Evolutionary conservation across 2,113 vertebrate genomes (phyloP).

Genomic region (Balaeniceps rex): DNA sequence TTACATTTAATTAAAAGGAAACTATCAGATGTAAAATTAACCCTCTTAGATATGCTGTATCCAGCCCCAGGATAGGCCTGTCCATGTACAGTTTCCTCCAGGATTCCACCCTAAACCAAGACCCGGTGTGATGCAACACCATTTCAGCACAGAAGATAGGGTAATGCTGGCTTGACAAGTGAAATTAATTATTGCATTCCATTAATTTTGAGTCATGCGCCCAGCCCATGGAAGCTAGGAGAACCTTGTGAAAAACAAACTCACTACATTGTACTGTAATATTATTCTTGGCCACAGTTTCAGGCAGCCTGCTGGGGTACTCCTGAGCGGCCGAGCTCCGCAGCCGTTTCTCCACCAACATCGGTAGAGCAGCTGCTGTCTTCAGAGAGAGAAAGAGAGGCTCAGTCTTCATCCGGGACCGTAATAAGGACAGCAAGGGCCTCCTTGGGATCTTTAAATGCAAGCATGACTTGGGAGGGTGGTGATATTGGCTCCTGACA

Average conservation of each 20-base stretch:
- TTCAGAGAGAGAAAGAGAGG: not conserved
- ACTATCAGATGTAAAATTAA: not conserved
- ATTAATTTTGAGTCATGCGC: conserved; percentile 68
- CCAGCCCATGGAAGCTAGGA: conserved; percentile 62
- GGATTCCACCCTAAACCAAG: not conserved
- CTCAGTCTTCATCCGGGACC: not conserved
- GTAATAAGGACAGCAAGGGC: not conserved
- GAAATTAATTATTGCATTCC: conserved; percentile 73
- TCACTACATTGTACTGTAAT: conserved; percentile 54
- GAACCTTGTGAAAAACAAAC: conserved; percentile 68
- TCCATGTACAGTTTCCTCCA: conserved; percentile 20
- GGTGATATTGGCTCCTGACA: not conserved
- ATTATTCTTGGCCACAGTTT: conserved; percentile 55
- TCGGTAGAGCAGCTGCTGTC: conserved; percentile 51
- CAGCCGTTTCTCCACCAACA: not conserved
- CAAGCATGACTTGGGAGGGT: not conserved
- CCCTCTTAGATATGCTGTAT: not conserved
- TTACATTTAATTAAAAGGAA: conserved; percentile 24
- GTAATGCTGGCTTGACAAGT: conserved; percentile 63
- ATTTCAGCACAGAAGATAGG: conserved; percentile 58
- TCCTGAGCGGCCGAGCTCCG: not conserved
- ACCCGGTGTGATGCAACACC: conserved; percentile 46
- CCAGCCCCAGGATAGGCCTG: not conserved
- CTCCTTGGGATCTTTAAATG: not conserved
- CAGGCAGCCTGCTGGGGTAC: conserved; percentile 55